Conservation (phyloP, 2,797 vertebrate species). For the Adrianichthys oophorus region DNA sequence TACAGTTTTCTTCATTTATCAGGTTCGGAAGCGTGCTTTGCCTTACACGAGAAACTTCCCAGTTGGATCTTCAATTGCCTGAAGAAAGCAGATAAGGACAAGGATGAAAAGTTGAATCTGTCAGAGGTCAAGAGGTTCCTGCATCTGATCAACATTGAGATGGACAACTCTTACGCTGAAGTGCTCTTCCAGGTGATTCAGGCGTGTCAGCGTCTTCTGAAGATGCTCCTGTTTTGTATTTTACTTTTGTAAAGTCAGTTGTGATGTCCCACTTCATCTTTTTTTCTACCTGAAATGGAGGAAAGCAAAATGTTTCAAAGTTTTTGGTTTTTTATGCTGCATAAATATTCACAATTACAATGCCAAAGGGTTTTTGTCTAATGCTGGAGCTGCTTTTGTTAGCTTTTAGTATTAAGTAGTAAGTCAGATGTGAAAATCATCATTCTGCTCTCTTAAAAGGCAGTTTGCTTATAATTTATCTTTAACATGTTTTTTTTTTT, state of each 20-base stretch:
- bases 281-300: too few relatives aligned
- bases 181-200: conserved; percentile 87
- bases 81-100: conserved; percentile 91
- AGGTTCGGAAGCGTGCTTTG: neutral
- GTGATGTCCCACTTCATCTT: too few relatives aligned
- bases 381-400: too few relatives aligned
- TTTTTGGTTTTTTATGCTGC: too few relatives aligned
- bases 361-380: too few relatives aligned
- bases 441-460: neutral
- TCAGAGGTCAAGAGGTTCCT: conserved; percentile 91
- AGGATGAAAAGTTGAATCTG: conserved; percentile 88
- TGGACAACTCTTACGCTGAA: conserved; percentile 85
- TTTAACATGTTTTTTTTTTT: neutral
- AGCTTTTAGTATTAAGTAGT: too few relatives aligned
- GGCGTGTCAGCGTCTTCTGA: neutral
- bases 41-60: conserved; percentile 76
- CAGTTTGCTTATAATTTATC: neutral
- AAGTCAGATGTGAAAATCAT: too few relatives aligned
- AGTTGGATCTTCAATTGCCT: conserved; percentile 95
- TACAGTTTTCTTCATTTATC: too few relatives aligned
- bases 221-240: neutral
- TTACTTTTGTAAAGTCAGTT: too few relatives aligned
- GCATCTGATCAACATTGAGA: conserved; percentile 87
- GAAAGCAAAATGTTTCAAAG: too few relatives aligned
- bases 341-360: too few relatives aligned